These are phyloP conservation scores for Leptodactylus fallax DNA, from an alignment of 2,797 vertebrate genomes.

Conservation along the genomic window DNA sequence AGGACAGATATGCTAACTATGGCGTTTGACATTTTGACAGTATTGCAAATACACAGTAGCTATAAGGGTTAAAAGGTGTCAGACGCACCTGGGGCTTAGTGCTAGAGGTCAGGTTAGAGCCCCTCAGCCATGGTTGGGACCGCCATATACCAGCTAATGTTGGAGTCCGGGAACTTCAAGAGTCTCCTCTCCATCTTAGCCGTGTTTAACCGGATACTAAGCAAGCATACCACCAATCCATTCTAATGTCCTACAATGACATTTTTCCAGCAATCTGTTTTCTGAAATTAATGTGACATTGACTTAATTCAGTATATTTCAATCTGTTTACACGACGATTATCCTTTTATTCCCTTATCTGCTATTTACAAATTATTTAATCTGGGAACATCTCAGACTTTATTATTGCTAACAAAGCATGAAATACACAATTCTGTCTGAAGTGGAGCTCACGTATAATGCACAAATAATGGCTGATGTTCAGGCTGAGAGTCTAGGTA, in stretches of 20 bases:
- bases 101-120: neutral
- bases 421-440: conserved; percentile 7
- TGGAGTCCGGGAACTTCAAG: neutral
- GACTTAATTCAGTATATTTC: neutral
- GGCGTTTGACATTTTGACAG: conserved; percentile 10
- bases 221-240: neutral
- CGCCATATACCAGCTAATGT: neutral
- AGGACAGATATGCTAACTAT: neutral
- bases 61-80: neutral
- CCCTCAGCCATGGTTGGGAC: neutral
- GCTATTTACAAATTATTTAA: neutral
- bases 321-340: conserved; percentile 6
- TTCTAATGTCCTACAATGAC: neutral
- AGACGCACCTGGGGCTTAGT: neutral
- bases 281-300: conserved; percentile 21
- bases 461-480: neutral
- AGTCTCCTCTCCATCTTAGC: neutral
- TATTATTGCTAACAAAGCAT: conserved; percentile 4
- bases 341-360: neutral
- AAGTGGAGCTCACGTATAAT: neutral
- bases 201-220: neutral
- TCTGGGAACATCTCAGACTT: neutral
- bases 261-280: neutral
- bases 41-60: neutral
- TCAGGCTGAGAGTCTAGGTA: neutral